phyloP scores from a whole-genome alignment of 1,140 invertebrate species.

The Temnothorax nylanderi region DNA sequence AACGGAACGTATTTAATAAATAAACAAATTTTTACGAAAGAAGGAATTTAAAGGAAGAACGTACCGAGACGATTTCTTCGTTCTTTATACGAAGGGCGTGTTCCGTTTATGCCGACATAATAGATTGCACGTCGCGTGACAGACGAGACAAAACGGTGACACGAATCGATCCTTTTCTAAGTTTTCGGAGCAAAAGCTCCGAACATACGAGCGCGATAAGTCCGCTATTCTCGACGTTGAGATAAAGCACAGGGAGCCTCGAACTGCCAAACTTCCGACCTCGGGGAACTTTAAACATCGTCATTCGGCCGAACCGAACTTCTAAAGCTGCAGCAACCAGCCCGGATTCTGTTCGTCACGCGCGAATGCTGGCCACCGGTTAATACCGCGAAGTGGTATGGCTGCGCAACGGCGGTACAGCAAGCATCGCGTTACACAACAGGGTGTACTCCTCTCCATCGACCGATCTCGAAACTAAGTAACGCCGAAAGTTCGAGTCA shows the following conservation, averaged over 20 bases:
- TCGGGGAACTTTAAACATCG: constrained; percentile 52
- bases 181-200: constrained; percentile 3
- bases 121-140: constrained; percentile 14
- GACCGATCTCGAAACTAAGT: constrained; percentile 37
- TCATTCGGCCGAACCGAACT: constrained; percentile 32
- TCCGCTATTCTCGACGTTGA: constrained; percentile 14
- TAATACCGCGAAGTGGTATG: constrained; percentile 18
- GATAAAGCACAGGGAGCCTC: constrained; percentile 42
- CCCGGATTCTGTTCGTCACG: constrained; percentile 12
- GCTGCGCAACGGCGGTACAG: not conserved
- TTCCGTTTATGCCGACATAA: not conserved
- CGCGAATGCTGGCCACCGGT: not conserved
- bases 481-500: not conserved
- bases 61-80: too few species aligned
- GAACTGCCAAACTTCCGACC: constrained; percentile 50
- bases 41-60: not conserved
- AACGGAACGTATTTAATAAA: not conserved
- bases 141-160: constrained; percentile 26
- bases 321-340: not conserved
- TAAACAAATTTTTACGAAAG: not conserved
- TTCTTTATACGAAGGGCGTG: not conserved
- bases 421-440: constrained; percentile 6
- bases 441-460: not conserved
- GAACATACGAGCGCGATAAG: constrained; percentile 31
- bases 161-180: not conserved